Base-by-base conservation (phyloP, 1,140 invertebrate genomes). In the Acromyrmex charruanus region DNA sequence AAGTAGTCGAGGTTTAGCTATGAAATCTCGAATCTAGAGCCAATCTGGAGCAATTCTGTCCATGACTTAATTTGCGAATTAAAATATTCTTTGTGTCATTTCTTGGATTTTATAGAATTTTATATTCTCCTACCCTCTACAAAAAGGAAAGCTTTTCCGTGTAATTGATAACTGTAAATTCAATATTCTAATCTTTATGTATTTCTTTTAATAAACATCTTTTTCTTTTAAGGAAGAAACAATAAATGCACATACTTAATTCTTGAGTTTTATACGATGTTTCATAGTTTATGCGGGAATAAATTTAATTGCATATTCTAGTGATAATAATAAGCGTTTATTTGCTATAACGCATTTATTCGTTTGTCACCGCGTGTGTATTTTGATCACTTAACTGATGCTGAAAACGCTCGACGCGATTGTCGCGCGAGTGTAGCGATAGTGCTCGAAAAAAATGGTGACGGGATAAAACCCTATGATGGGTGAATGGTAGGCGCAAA, bases 1-100 rank as follows among this genome's bases (percentile, higher is more conserved):
- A 84, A 74, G 18, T 74, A 74, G 80, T 49, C 55, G 53, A 18
- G 39, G 14, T 87, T 74, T 44, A 77, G 55, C n/a, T 63, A 87
- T 66, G 71, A 75, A 84, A 84, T 84, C 39, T 75, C 31, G 5
- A 35, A 35, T 35, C 39, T 25, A 25, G 9, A 35, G 69, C 14
- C 55, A 84, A 84, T 75, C 28, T 25, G 25, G 25, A 31, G n/a
- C 25, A 35, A 35, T 74, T 82, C 69, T 74, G 28, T 14, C 55
- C 55, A 28, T 39, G 39, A 82, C 75, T 84, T 84, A 21, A 84
- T 84, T 84, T 63, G 18, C 18, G 6, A 14, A 44, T 7, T 39
- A 39, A 39, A 39, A 9, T 7, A 49, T 69, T 16, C 39, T 59
- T 82, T 61, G n/a, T 31, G 12, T n/a, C 18, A n/a, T 82, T 74